These are phyloP conservation scores for Ferdinandea cuprea DNA, from an alignment of 2,888 invertebrate genomes.

Conservation along the genomic window DNA sequence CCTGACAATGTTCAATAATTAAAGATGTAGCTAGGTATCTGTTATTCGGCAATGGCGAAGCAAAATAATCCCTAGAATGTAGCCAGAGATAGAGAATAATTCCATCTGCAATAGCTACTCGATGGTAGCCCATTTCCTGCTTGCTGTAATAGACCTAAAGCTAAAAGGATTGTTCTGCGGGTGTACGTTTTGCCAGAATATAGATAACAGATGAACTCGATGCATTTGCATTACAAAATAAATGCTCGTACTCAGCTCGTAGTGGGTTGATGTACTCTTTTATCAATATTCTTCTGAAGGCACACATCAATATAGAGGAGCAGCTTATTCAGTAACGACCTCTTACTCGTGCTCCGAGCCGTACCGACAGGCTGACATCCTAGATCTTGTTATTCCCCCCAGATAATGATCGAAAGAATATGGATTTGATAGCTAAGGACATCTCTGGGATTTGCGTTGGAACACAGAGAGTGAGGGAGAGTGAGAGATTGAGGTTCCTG, in stretches of 20 bases:
- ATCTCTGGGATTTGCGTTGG: slow-evolving; percentile 69
- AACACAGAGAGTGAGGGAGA: no score
- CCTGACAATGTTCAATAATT: slow-evolving; percentile 64
- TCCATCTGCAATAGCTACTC: slow-evolving; percentile 24
- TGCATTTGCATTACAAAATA: slow-evolving; percentile 35
- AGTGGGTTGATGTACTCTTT: slow-evolving; percentile 10
- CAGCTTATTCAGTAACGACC: slow-evolving; percentile 21
- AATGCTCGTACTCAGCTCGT: slow-evolving; percentile 26
- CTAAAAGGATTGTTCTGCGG: slow-evolving; percentile 56
- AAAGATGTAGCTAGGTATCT: slow-evolving; percentile 56
- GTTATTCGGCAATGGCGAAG: slow-evolving; percentile 24
- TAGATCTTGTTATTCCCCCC: slow-evolving; percentile 41
- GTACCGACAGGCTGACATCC: background rate
- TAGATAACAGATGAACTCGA: slow-evolving; percentile 52
- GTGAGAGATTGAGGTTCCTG: slow-evolving; percentile 30
- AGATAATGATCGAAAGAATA: slow-evolving; percentile 71
- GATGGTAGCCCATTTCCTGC: slow-evolving; percentile 4
- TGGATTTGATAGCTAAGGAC: slow-evolving; percentile 67
- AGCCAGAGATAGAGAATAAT: slow-evolving; percentile 56
- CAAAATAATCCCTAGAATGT: slow-evolving; percentile 61
- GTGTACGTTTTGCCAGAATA: slow-evolving; percentile 40
- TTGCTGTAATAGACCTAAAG: slow-evolving; percentile 22
- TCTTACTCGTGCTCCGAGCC: background rate
- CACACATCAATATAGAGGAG: background rate
- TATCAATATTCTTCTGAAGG: slow-evolving; percentile 38